Conservation (phyloP, 2,888 invertebrate genomes). For the Operophtera brumata region DNA sequence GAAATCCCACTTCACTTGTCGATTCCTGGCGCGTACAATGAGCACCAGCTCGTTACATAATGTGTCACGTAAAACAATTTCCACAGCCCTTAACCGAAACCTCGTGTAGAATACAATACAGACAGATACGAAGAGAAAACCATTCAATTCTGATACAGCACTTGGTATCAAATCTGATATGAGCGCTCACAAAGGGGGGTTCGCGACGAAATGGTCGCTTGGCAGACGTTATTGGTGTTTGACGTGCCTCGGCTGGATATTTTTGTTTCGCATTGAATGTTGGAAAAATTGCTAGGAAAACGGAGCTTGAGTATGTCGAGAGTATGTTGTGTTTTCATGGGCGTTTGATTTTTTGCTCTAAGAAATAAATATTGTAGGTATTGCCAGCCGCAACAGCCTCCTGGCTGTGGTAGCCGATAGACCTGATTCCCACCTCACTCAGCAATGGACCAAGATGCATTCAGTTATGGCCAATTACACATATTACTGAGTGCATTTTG, state of each 20-base stretch:
- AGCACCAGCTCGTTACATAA: slow-evolving; percentile 52
- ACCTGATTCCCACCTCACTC: too few relatives aligned
- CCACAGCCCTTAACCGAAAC: slow-evolving; percentile 57
- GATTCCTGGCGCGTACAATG: slow-evolving; percentile 36
- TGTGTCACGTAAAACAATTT: slow-evolving; percentile 71
- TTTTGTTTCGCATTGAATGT: slow-evolving; percentile 22
- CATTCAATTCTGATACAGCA: slow-evolving; percentile 26
- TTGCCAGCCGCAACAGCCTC: too few relatives aligned
- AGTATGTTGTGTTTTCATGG: slow-evolving; percentile 1
- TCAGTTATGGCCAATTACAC: too few relatives aligned
- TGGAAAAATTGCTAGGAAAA: slow-evolving; percentile 21
- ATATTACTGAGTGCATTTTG: too few relatives aligned
- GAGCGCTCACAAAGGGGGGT: slow-evolving; percentile 6
- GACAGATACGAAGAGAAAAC: slow-evolving; percentile 25
- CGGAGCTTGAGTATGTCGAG: slow-evolving; percentile 10
- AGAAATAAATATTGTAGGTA: too few relatives aligned
- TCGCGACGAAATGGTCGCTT: slow-evolving; percentile 22
- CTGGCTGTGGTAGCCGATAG: too few relatives aligned
- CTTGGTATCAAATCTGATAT: slow-evolving; percentile 16
- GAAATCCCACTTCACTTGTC: slow-evolving; percentile 28
- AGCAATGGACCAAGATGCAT: too few relatives aligned
- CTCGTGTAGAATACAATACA: slow-evolving; percentile 56
- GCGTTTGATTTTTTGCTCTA: slow-evolving; percentile 1
- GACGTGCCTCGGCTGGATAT: slow-evolving; percentile 27
- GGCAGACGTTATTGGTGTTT: slow-evolving; percentile 30